A percentile compares a stretch with the other conserved stretches of the same genome.
Conservation (phyloP, 2,797 vertebrate genomes). For the Ammospiza maritima region DNA sequence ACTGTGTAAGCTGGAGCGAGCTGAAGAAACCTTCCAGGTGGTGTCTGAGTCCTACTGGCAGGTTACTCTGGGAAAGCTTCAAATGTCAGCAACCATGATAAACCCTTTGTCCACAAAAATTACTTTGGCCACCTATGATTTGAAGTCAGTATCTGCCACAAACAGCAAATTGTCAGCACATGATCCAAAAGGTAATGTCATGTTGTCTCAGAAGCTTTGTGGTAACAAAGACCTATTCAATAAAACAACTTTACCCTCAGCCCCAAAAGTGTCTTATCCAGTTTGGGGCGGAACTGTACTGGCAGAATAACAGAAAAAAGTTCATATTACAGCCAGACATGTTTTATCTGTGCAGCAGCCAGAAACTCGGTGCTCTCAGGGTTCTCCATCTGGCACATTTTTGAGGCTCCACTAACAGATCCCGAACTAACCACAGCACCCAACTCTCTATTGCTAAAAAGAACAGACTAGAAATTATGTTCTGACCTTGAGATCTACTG, state of each 20-base stretch:
- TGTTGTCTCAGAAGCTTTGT: conserved; percentile 52
- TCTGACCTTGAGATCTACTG: not conserved
- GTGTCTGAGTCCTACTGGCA: not conserved
- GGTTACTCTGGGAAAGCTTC: conserved; percentile 16
- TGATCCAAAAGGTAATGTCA: conserved; percentile 53
- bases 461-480: not conserved
- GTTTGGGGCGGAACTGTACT: conserved; percentile 11
- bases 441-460: not conserved
- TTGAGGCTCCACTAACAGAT: not conserved
- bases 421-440: not conserved
- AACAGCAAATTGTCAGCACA: conserved; percentile 20
- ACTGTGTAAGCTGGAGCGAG: not conserved
- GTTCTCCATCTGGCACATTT: not conserved
- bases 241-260: not conserved
- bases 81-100: not conserved
- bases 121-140: not conserved
- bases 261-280: conserved; percentile 53
- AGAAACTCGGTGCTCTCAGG: conserved; percentile 1
- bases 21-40: not conserved
- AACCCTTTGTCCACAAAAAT: conserved; percentile 22
- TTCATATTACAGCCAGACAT: not conserved
- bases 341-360: conserved; percentile 40
- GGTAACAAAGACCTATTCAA: conserved; percentile 66
- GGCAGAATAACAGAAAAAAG: conserved; percentile 48
- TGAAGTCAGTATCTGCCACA: conserved; percentile 16